These are phyloP conservation scores for Drosophila ohnishii DNA, from an alignment of 1,140 invertebrate species.

Conservation along the genomic window DNA sequence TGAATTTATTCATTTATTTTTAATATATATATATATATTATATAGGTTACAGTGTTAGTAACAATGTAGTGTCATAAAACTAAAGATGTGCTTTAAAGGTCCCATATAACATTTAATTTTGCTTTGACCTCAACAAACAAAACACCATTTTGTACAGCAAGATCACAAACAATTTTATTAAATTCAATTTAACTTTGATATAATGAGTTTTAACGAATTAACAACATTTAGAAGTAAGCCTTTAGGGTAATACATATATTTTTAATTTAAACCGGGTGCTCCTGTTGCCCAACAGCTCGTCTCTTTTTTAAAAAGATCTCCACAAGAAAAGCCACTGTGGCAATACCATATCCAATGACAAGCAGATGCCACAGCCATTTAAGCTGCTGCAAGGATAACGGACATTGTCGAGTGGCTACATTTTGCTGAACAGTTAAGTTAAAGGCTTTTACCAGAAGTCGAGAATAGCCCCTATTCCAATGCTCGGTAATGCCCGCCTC, in stretches of 20 bases:
- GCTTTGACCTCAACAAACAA: too few species aligned
- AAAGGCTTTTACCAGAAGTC: neutral
- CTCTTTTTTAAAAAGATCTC: neutral
- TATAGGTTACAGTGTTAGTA: too few species aligned
- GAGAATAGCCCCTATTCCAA: neutral
- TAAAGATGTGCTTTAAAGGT: too few species aligned
- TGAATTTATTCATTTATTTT: too few species aligned
- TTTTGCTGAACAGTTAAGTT: neutral
- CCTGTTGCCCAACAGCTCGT: neutral
- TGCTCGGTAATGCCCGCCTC: neutral
- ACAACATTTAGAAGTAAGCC: neutral
- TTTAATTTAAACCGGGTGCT: neutral
- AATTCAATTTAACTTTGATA: neutral
- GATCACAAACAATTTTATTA: neutral
- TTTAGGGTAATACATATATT: neutral
- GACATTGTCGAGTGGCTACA: neutral
- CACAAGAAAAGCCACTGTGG: neutral
- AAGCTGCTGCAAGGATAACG: constrained; percentile 14
- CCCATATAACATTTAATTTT: too few species aligned
- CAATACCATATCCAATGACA: neutral
- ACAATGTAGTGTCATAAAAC: too few species aligned
- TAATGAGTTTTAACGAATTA: neutral
- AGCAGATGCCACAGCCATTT: constrained; percentile 9
- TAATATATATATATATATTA: too few species aligned
- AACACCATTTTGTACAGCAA: neutral